Base-by-base conservation (phyloP, 2,113 vertebrate genomes). In the Antennarius striatus region DNA sequence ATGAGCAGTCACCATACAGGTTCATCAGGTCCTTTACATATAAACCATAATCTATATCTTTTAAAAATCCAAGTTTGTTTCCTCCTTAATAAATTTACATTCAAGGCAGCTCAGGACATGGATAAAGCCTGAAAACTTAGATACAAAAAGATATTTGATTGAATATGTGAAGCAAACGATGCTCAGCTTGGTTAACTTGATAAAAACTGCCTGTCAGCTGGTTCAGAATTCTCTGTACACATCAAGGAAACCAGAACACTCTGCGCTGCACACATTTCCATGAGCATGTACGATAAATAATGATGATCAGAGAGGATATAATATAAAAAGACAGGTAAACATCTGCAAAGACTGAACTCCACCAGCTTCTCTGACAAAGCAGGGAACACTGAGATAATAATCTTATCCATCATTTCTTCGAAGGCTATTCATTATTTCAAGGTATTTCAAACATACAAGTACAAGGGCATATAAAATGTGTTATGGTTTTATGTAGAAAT, bases 321-420 rank as follows among this genome's bases (percentile, higher is more conserved):
- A 76, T 77, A 81, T 65, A 77, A 73, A 86, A 86, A 83, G 75
- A 87, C 77, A 68, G 49, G 60, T 72, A 85, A 78, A 83, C 82
- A 79, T 74, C 71, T 56, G 66, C 56, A 73, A 77, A 65, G 71
- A 88, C 83, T 65, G 77, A 82, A 63, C 39, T 59, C 65, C 58
- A 63, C 61, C 70, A n/a, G 49, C 56, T 65, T 70, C 40, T 68
- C 66, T 51, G 65, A 61, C 48, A 52, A 56, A 64, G 51, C 48
- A 16, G 50, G 50, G 30, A 56, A 71, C 53, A 73, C 6, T 74
- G 54, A 80, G 61, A 75, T 73, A 56, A 59, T 66, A 51, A 58
- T 75, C 61, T 28, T 62, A 64, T 63, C 56, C 51, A 40, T 62
- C 11, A 30, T 68, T 57, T 60, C 50, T 72, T 65, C 63, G 69